Percentiles rank a stretch among this genome's conserved stretches.
Conservation (phyloP, 2,797 vertebrate genomes). For the Merluccius polli region DNA sequence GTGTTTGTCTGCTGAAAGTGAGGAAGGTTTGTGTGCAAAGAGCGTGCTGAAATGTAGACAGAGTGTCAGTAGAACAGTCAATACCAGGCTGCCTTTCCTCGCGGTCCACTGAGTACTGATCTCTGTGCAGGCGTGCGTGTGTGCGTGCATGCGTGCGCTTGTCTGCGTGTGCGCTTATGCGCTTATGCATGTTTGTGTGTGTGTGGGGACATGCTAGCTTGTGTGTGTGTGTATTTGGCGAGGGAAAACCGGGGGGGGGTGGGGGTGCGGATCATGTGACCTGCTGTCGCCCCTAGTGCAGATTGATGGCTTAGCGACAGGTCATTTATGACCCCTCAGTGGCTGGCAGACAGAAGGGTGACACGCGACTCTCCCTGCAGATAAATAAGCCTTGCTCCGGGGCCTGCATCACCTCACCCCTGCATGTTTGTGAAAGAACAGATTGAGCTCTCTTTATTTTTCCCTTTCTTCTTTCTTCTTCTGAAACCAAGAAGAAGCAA, state of each 20-base stretch:
- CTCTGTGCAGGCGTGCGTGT: constrained; percentile 8
- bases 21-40: constrained; percentile 34
- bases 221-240: constrained; percentile 43
- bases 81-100: constrained; percentile 13
- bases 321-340: constrained; percentile 72
- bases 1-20: constrained; percentile 30
- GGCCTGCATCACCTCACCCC: constrained; percentile 44
- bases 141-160: constrained; percentile 33
- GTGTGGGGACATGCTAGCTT: constrained; percentile 14
- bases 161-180: constrained; percentile 1
- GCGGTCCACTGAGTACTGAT: not conserved
- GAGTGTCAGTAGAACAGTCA: constrained; percentile 31
- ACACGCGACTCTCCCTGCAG: constrained; percentile 60
- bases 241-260: constrained; percentile 39
- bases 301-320: constrained; percentile 69
- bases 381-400: constrained; percentile 63
- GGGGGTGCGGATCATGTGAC: constrained; percentile 46
- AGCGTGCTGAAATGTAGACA: constrained; percentile 30
- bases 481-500: constrained; percentile 27
- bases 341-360: constrained; percentile 56
- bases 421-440: constrained; percentile 50
- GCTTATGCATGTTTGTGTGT: constrained; percentile 42
- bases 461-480: constrained; percentile 18
- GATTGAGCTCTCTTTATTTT: constrained; percentile 35
- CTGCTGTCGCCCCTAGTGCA: constrained; percentile 48